phyloP scores from a whole-genome alignment of 2,888 invertebrate species.

The Ectemnius continuus region DNA sequence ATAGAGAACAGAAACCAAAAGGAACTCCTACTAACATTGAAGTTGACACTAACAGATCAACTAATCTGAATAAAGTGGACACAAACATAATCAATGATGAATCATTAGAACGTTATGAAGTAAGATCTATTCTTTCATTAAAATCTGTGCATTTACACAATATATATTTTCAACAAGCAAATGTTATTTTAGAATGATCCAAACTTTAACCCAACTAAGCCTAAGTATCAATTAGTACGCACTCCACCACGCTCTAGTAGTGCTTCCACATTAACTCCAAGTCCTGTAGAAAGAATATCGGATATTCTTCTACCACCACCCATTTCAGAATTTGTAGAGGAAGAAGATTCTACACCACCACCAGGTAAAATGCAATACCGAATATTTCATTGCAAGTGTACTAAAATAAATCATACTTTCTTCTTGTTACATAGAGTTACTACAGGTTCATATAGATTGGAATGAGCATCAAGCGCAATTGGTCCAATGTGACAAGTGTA shows the following conservation, averaged over 20 bases:
- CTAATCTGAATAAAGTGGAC: too few relatives aligned
- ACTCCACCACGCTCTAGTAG: constrained; percentile 54
- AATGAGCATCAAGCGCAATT: constrained; percentile 63
- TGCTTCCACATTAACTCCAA: background rate
- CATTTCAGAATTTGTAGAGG: background rate
- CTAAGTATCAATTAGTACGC: constrained; percentile 60
- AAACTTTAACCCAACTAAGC: constrained; percentile 65
- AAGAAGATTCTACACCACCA: background rate
- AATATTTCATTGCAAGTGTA: background rate
- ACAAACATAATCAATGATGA: too few relatives aligned
- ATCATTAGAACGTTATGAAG: too few relatives aligned
- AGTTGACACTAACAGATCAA: too few relatives aligned
- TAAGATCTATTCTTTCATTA: too few relatives aligned
- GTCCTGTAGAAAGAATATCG: background rate
- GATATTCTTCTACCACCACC: background rate
- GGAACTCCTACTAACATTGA: too few relatives aligned
- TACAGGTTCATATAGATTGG: constrained; percentile 60
- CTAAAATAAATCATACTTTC: background rate
- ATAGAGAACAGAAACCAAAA: too few relatives aligned
- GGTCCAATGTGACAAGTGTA: constrained; percentile 63
- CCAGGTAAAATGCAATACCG: background rate
- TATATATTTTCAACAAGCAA: background rate
- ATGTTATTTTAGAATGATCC: constrained; percentile 4
- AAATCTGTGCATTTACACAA: background rate
- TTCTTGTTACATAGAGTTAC: constrained; percentile 23